Conservation (phyloP, 2,113 vertebrate genomes). For the Epinephelus lanceolatus region DNA sequence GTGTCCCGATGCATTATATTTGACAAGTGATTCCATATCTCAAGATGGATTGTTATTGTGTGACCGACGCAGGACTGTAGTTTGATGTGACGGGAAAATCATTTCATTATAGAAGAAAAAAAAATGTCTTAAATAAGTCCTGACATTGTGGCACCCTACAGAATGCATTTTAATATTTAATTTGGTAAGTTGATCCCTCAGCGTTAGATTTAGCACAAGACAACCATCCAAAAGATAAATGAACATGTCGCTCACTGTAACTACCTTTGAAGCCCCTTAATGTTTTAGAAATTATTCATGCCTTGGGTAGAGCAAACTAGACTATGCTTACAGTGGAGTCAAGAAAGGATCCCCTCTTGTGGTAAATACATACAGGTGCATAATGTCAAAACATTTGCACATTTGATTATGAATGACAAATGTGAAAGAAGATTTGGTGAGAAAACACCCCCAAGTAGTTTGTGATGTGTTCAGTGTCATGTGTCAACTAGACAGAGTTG, state of each 20-base stretch:
- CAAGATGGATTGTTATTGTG: slow-evolving; percentile 54
- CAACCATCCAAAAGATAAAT: slow-evolving; percentile 16
- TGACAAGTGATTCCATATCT: slow-evolving; percentile 62
- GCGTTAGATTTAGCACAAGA: neutral
- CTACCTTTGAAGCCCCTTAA: neutral
- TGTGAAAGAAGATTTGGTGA: neutral
- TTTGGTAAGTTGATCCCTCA: slow-evolving; percentile 10
- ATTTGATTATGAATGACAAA: neutral
- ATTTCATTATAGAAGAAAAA: slow-evolving; percentile 10
- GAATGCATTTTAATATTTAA: slow-evolving; percentile 1
- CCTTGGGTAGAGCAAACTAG: neutral
- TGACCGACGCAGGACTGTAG: slow-evolving; percentile 14
- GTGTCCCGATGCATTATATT: slow-evolving; percentile 63
- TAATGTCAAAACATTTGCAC: neutral
- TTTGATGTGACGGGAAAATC: slow-evolving; percentile 28
- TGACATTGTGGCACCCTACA: slow-evolving; percentile 25
- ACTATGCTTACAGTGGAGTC: neutral
- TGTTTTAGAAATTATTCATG: slow-evolving; percentile 4
- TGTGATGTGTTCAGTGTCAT: neutral
- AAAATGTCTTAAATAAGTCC: slow-evolving; percentile 15
- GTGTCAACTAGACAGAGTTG: no score
- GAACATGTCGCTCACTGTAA: neutral
- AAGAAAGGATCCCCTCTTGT: neutral
- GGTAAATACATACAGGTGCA: neutral
- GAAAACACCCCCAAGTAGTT: neutral